Evolutionary conservation across 2,888 invertebrate species (phyloP), one percentile per base, ranked within the genome.

Genomic region (Tryphoninae sp.): DNA sequence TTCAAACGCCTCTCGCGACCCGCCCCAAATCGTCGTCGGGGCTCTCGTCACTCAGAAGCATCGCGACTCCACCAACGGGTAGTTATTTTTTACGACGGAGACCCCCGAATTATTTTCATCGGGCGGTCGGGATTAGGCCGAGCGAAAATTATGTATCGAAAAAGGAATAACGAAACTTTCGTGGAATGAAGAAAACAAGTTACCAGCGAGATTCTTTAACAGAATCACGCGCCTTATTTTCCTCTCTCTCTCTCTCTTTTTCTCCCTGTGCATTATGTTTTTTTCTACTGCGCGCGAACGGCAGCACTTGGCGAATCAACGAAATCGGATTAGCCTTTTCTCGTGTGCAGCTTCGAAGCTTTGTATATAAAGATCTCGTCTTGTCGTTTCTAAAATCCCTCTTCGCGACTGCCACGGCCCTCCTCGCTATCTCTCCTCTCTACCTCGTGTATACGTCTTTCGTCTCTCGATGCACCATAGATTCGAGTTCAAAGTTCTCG

Each of bases 241-340:
- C 55, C 53, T 73, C 77, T 53, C 64, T 9, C 68, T 26, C 65
- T 69, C 19, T 61, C 71, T 7, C 2, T 26, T 0, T 26, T 6
- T 2, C 33, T 33, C 33, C 33, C 33, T 33, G 33, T 33, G 33
- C 33, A 61, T 72, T 73, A 62, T 59, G 64, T 13, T 74, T 79
- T 51, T 68, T 74, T 19, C 19, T 16, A 59, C 55, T 26, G 51
- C 62, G 61, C 72, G 78, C 59, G 58, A 76, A 65, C 67, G 68
- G 65, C 33, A 62, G 68, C 71, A 65, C 59, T 72, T 42, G 42
- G 64, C 72, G 73, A 77, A 80, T 80, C 64, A 81, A 22, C 71
- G 74, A 74, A 84, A 84, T 84, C 84, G 84, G 84, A 84, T 84
- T 84, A 84, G 69, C 45, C 58, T 62, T 53, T 55, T 19, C 61